These are phyloP conservation scores for Sebastes vulpes DNA, from an alignment of 2,797 vertebrate genomes.

Conservation along the genomic window DNA sequence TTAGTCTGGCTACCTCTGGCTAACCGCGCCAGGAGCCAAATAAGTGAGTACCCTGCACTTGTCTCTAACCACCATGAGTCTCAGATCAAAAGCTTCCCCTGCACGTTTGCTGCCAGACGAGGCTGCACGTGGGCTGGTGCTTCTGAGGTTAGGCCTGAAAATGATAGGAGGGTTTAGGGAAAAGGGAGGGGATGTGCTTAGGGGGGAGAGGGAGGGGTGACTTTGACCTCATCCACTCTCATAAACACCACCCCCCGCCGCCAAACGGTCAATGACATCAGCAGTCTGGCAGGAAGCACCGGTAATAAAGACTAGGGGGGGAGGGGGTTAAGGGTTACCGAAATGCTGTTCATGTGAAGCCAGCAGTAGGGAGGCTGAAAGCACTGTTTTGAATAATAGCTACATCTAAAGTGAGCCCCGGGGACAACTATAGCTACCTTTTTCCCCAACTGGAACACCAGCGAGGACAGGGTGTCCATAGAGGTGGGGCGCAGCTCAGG, in stretches of 20 bases:
- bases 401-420: constrained; percentile 25
- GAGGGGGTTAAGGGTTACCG: constrained; percentile 3
- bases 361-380: constrained; percentile 53
- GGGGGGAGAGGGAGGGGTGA: constrained; percentile 25
- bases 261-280: constrained; percentile 75
- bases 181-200: constrained; percentile 14
- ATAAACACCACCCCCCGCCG: constrained; percentile 68
- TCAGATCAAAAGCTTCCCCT: constrained; percentile 73
- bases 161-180: constrained; percentile 42
- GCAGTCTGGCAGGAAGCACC: constrained; percentile 75
- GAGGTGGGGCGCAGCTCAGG: constrained; percentile 93
- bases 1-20: constrained; percentile 21
- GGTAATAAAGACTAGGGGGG: constrained; percentile 52
- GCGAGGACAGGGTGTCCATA: constrained; percentile 97
- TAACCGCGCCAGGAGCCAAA: constrained; percentile 58
- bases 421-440: constrained; percentile 87
- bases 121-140: constrained; percentile 53
- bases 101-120: constrained; percentile 57
- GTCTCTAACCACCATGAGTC: constrained; percentile 43
- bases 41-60: constrained; percentile 51
- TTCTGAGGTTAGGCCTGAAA: constrained; percentile 52
- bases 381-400: constrained; percentile 41
- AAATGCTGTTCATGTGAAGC: constrained; percentile 48
- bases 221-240: constrained; percentile 68
- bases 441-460: constrained; percentile 98